A percentile compares a stretch with the other conserved stretches of the same genome.
Conservation (phyloP, 2,888 invertebrate genomes). For the Apodemia duryi region DNA sequence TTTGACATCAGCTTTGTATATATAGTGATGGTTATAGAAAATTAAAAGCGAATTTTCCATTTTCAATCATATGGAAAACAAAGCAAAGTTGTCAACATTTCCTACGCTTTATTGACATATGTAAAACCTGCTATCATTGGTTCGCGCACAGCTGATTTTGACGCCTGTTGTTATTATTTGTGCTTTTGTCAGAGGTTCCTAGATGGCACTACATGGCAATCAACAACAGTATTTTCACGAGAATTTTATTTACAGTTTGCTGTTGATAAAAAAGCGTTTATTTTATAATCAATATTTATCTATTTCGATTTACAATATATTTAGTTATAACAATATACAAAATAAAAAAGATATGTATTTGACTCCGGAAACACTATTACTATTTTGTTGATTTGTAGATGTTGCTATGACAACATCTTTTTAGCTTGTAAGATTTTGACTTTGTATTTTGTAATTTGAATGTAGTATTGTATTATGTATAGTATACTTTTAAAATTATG, state of each 20-base stretch:
- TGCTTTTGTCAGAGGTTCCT: constrained; percentile 23
- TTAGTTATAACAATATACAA: background rate
- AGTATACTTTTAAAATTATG: background rate
- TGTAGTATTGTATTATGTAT: too few relatives aligned
- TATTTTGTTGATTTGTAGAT: background rate
- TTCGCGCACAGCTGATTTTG: constrained; percentile 20
- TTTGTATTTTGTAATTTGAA: background rate
- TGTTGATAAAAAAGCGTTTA: background rate
- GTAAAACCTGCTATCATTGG: constrained; percentile 51
- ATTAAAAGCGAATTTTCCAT: constrained; percentile 31
- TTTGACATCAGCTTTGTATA: background rate
- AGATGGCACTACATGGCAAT: constrained; percentile 53
- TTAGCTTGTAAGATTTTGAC: background rate
- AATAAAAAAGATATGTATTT: background rate
- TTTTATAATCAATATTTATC: background rate
- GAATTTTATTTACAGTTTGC: background rate
- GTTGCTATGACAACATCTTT: constrained; percentile 7
- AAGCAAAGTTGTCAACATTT: constrained; percentile 49
- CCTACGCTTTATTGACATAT: constrained; percentile 50
- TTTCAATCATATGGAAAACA: constrained; percentile 66
- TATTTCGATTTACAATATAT: background rate
- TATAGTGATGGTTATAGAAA: background rate
- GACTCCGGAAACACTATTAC: background rate
- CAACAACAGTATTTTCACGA: constrained; percentile 44
- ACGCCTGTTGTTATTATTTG: constrained; percentile 37